Base-by-base conservation (phyloP, 2,113 vertebrate species). In the Actenoides lindsayi region DNA sequence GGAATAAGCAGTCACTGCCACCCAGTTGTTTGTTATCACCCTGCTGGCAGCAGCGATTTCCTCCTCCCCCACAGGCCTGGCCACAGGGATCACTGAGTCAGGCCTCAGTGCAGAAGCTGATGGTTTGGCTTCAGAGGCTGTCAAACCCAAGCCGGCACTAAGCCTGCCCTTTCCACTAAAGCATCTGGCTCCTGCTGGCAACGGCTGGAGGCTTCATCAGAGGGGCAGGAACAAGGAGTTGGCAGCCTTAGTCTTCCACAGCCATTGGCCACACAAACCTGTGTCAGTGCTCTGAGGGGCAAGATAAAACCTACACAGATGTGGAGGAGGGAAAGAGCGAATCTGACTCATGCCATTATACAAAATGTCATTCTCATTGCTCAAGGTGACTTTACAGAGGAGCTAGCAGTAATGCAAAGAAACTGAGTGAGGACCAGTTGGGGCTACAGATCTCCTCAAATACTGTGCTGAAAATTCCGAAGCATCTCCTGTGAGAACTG, bases 291-390 rank as follows among this genome's bases (percentile, higher is more conserved):
- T 89, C 91, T 57, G 74, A 96, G 95, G 93, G 81, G 87, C 93
- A 95, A 79, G 77, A 87, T 60, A 93, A 95, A 96, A 89, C 89
- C 90, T 93, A 87, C 95, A 90, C 83, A 87, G 80, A 93, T 81
- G 89, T 89, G 92, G 86, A 95, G 86, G 95, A 96, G 80, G 90
- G 53, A 94, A 97, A 91, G 80, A 90, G 77, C 86, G 87, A 90
- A 81, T 91, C 65, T 93, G 92, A 95, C 81, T 93, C 95, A 89
- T 68, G 57, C 81, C 74, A 53, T 91, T 93, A 79, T 64, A 79
- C 35, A 57, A 93, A 96, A 96, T 94, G 89, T 82, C 89, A 96
- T 84, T 93, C 84, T 77, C 3, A 0, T 54, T 92, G 90, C 82
- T 95, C 80, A 95, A 73, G 89, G 83, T 94, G 87, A 85, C 89